phyloP scores from a whole-genome alignment of 1,140 invertebrate species.

The Pogonomyrmex barbatus region DNA sequence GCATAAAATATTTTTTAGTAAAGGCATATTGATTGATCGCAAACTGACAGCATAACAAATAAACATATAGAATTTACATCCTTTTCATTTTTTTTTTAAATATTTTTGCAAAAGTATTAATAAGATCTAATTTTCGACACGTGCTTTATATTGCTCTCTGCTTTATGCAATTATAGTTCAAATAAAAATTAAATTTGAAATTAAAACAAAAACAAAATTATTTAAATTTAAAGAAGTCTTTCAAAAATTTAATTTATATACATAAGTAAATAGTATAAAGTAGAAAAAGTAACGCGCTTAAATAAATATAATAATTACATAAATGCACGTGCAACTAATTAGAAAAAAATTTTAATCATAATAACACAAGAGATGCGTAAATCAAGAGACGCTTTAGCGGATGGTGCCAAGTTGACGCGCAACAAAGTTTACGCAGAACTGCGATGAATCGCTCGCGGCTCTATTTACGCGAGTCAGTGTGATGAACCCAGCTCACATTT shows the following conservation, averaged over 20 bases:
- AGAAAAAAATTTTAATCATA: background rate
- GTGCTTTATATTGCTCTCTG: background rate
- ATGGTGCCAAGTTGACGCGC: too few species aligned
- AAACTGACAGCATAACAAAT: background rate
- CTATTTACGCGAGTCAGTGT: too few species aligned
- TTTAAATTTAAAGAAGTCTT: background rate
- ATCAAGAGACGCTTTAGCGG: too few species aligned
- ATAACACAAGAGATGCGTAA: background rate
- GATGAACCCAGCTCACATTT: too few species aligned
- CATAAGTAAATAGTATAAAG: background rate
- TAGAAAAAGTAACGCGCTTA: too few species aligned
- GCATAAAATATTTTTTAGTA: background rate
- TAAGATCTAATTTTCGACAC: background rate
- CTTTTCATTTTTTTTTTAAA: background rate
- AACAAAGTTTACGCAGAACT: too few species aligned
- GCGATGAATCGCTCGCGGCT: too few species aligned
- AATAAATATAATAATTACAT: background rate
- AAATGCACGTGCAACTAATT: background rate
- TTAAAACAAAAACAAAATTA: background rate
- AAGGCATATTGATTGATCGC: background rate
- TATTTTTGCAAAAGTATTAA: background rate
- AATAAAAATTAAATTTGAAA: conserved; percentile 3
- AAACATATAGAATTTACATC: background rate
- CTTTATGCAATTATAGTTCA: background rate
- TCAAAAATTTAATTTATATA: conserved; percentile 23